Evolutionary conservation across 2,888 invertebrate species (phyloP), one percentile per base, ranked within the genome.

Genomic region (Eupsilia transversa): DNA sequence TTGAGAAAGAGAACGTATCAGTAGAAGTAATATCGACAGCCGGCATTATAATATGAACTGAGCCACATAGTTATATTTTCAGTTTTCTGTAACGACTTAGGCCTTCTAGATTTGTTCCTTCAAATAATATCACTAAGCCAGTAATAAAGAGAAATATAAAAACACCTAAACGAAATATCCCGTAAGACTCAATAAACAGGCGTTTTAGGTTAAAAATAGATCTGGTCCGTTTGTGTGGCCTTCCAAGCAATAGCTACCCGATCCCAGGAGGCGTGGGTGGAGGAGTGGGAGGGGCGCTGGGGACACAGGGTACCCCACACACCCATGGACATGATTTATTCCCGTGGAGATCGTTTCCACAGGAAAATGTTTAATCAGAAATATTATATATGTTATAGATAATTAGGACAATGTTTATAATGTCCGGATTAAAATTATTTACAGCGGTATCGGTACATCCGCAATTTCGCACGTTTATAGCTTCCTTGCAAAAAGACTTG

Each of bases 241-340:
- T 92, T 88, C 87, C 65, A 82, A 89, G 87, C 83, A 84, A 85
- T 87, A 83, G 84, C 88, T 87, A 86, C 82, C 88, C 89, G 88
- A 87, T 88, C 89, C 88, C 82, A 76, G 77, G 77, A 78, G 81
- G 79, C 61, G 85, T 65, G 85, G 88, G 88, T 33, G 87, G 72
- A 56, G 70, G 72, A 33, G 72, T 64, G 59, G 67, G 66, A n/a
- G 86, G 46, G 78, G 61, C 73, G 74, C 71, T 61, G 76, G 66
- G 74, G 54, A 57, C 73, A 64, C 70, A n/a, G 80, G 78, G 68
- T 68, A 63, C 70, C 87, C 79, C 83, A 84, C 87, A 82, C 88
- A 86, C 87, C 80, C 86, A 88, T 86, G 84, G 87, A 89, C 88
- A 92, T 92, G 91, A 93, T 93, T 93, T 92, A 93, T 93, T 89